A percentile compares a stretch with the other conserved stretches of the same genome.
These are phyloP conservation scores for Boloria euphrosyne DNA, from an alignment of 2,888 invertebrate genomes.

Conservation along the genomic window DNA sequence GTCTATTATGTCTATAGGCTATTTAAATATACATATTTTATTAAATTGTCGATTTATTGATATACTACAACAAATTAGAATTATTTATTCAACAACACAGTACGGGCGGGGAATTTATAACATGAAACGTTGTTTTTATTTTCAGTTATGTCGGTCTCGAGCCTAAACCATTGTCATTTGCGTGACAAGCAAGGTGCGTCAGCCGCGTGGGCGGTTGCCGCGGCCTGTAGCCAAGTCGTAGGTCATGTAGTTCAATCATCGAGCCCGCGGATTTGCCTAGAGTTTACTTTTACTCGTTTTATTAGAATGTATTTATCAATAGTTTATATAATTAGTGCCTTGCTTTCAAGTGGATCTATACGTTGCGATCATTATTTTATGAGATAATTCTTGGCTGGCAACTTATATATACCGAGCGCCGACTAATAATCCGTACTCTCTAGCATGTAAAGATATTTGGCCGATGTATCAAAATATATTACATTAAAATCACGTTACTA, in stretches of 20 bases:
- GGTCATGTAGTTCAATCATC: conserved; percentile 38
- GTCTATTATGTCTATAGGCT: too few relatives aligned
- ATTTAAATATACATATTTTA: neutral
- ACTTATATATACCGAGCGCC: conserved; percentile 24
- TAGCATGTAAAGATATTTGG: conserved; percentile 23
- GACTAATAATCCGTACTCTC: conserved; percentile 19
- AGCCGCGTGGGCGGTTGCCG: conserved; percentile 40
- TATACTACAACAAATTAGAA: neutral
- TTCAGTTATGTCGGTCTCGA: conserved; percentile 30
- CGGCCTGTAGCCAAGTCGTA: conserved; percentile 40
- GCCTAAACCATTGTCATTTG: conserved; percentile 41
- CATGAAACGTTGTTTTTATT: conserved; percentile 20
- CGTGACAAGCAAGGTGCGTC: conserved; percentile 44
- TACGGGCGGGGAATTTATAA: conserved; percentile 21
- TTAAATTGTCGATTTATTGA: neutral
- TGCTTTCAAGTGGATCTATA: conserved; percentile 20
- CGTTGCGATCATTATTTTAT: conserved; percentile 35
- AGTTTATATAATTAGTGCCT: conserved; percentile 33
- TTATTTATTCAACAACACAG: neutral
- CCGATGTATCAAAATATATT: conserved; percentile 20
- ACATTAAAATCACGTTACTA: conserved; percentile 14
- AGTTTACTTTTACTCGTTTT: conserved; percentile 20
- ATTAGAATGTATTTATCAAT: conserved; percentile 26
- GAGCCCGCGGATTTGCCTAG: conserved; percentile 20
- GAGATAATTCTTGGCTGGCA: conserved; percentile 35